phyloP scores from a whole-genome alignment of 2,113 vertebrate genomes.

The Prunella fulvescens region DNA sequence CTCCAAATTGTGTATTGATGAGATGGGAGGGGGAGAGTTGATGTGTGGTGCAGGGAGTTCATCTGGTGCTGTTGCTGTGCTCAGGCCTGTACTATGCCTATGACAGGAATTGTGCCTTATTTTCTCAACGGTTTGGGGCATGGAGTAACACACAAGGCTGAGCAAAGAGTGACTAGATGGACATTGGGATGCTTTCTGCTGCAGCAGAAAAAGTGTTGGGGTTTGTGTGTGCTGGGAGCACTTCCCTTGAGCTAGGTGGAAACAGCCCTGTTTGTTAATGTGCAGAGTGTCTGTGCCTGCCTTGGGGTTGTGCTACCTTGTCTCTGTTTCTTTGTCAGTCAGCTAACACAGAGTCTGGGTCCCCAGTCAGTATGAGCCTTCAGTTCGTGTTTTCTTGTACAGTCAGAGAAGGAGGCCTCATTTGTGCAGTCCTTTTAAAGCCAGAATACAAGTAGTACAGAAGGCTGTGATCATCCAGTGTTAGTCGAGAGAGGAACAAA shows the following conservation, averaged over 20 bases:
- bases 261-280: background rate
- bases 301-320: background rate
- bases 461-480: background rate
- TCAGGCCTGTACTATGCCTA: background rate
- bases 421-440: background rate
- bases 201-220: background rate
- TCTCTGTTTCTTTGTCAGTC: background rate
- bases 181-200: background rate
- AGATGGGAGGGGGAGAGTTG: background rate
- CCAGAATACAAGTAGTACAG: background rate
- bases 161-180: background rate
- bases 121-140: background rate
- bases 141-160: rapidly evolving
- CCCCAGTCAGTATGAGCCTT: background rate
- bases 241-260: background rate
- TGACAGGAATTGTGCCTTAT: background rate
- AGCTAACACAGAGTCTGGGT: background rate
- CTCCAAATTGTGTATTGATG: background rate
- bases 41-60: rapidly evolving
- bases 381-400: background rate
- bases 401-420: background rate
- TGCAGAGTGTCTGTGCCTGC: background rate
- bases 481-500: background rate
- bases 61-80: background rate
- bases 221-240: background rate